Percentiles rank a stretch among this genome's conserved stretches.
These are phyloP conservation scores for Microcebus ravelobensis DNA, from an alignment of 2,113 vertebrate species.

Conservation along the genomic window DNA sequence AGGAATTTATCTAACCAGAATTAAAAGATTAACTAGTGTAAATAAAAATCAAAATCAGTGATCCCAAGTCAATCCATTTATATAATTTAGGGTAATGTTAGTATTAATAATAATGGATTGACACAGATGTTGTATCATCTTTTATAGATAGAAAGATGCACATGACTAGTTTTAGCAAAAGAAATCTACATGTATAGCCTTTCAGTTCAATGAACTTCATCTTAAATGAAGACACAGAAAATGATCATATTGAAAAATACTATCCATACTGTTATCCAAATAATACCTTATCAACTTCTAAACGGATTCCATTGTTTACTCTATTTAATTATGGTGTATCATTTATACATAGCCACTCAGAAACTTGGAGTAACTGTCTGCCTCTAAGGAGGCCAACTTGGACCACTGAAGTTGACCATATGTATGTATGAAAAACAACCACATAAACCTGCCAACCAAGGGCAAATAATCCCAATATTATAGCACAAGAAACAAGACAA, in stretches of 20 bases:
- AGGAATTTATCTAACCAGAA: neutral
- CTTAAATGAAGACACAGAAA: neutral
- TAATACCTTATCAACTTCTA: neutral
- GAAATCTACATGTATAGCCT: neutral
- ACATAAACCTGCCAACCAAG: neutral
- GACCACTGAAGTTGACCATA: neutral
- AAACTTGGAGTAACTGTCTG: neutral
- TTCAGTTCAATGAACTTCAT: neutral
- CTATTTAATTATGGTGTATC: neutral
- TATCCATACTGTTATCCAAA: neutral
- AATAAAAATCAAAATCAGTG: neutral
- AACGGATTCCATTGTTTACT: neutral
- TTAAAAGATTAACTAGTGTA: neutral
- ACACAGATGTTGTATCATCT: neutral
- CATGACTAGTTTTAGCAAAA: neutral
- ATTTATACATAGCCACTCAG: neutral
- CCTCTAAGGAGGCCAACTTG: neutral
- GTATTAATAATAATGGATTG: neutral
- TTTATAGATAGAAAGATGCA: neutral
- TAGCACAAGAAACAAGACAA: neutral
- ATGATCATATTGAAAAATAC: neutral
- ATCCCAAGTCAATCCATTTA: neutral
- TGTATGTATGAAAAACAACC: neutral
- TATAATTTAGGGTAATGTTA: neutral
- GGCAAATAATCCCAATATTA: neutral